Percentiles rank a stretch among this genome's conserved stretches.
These are phyloP conservation scores for Anomalospiza imberbis DNA, from an alignment of 2,797 vertebrate species.

Conservation along the genomic window DNA sequence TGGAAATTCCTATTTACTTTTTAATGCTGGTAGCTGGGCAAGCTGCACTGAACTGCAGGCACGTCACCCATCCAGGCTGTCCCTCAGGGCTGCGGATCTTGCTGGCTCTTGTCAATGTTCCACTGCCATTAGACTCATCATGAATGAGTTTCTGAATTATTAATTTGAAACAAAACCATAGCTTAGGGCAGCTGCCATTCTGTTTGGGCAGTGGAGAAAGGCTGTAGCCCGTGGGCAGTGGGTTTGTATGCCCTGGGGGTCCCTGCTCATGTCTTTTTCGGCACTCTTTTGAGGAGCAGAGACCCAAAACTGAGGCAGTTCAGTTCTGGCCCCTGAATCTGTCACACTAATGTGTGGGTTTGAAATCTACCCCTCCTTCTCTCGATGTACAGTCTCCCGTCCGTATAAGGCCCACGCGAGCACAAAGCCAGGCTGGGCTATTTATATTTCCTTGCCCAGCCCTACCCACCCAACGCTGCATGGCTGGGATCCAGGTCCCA, in stretches of 20 bases:
- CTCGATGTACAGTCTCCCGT: not conserved
- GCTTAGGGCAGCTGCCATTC: not conserved
- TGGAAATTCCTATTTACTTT: not conserved
- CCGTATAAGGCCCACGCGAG: conserved; percentile 66
- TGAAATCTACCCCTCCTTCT: not conserved
- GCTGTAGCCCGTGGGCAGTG: not conserved
- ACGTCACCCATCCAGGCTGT: not conserved
- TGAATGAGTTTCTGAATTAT: not conserved
- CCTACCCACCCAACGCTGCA: not conserved
- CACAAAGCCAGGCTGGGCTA: conserved; percentile 49
- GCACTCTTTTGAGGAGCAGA: not conserved
- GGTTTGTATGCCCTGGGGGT: not conserved
- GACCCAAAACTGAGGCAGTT: not conserved
- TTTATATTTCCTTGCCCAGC: conserved; percentile 47
- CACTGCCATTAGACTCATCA: not conserved
- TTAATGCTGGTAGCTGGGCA: not conserved
- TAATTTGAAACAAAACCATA: not conserved
- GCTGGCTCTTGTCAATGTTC: not conserved
- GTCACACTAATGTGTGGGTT: not conserved
- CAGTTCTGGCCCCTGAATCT: not conserved
- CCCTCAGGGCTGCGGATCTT: not conserved
- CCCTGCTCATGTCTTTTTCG: not conserved
- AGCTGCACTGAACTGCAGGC: not conserved
- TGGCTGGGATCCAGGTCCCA: not conserved
- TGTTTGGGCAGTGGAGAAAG: not conserved